phyloP scores from a whole-genome alignment of 2,888 invertebrate genomes.

The Elysia crispata region DNA sequence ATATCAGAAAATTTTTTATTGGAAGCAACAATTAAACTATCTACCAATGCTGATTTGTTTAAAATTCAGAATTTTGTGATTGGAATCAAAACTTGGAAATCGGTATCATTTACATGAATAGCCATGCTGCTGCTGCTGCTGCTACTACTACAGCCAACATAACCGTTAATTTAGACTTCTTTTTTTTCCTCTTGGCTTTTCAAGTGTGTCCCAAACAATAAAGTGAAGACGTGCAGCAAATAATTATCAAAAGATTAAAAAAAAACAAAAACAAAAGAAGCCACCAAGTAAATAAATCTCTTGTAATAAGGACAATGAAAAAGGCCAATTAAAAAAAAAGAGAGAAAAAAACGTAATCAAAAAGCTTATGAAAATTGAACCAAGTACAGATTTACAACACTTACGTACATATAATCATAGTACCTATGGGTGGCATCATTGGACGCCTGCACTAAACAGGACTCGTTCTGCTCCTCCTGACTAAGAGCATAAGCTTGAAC shows the following conservation, averaged over 20 bases:
- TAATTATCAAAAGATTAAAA: neutral
- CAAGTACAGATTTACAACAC: conserved; percentile 44
- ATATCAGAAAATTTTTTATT: too few species aligned
- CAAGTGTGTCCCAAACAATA: too few species aligned
- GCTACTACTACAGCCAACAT: too few species aligned
- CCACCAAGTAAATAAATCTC: neutral
- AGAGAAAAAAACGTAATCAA: conserved; percentile 15
- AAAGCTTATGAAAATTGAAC: neutral
- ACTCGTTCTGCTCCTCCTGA: conserved; percentile 73
- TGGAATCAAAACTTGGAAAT: too few species aligned
- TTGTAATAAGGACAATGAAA: neutral
- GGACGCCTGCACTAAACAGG: conserved; percentile 63
- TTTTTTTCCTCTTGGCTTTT: too few species aligned
- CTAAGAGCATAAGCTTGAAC: conserved; percentile 70
- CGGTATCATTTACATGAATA: too few species aligned
- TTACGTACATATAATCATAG: conserved; percentile 50
- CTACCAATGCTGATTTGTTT: too few species aligned
- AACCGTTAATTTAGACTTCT: too few species aligned
- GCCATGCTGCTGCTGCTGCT: too few species aligned
- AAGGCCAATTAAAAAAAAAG: neutral
- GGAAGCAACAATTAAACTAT: too few species aligned
- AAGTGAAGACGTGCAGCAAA: too few species aligned
- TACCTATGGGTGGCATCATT: conserved; percentile 62
- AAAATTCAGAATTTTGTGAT: too few species aligned
- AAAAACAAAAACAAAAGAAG: conserved; percentile 1